Conservation (phyloP, 2,797 vertebrate genomes). For the Hephaestus fuliginosus region DNA sequence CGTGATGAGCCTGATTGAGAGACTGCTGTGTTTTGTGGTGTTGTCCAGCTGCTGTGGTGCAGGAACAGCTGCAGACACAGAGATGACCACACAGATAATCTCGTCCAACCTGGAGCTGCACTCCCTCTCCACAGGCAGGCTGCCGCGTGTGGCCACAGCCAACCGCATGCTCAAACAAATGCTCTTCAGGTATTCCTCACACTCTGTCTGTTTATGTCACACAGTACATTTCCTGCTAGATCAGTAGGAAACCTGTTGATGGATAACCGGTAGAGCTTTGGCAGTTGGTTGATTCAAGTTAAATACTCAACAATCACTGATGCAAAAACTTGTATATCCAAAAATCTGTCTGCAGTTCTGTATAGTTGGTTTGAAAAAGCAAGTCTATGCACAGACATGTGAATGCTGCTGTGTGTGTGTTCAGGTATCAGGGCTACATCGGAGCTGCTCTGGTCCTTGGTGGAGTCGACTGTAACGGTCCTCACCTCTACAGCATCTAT, state of each 20-base stretch:
- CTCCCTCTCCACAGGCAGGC: constrained; percentile 93
- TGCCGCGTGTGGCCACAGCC: constrained; percentile 93
- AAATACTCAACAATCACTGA: not conserved
- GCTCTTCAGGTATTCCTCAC: constrained; percentile 92
- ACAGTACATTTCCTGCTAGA: not conserved
- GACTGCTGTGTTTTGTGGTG: constrained; percentile 6
- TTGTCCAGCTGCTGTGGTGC: constrained; percentile 93
- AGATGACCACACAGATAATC: constrained; percentile 98
- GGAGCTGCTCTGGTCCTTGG: constrained; percentile 95
- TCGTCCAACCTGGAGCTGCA: constrained; percentile 98
- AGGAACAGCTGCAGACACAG: constrained; percentile 97
- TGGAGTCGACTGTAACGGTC: constrained; percentile 93
- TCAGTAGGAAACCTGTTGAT: not conserved
- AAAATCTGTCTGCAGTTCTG: no score
- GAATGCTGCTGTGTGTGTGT: constrained; percentile 1
- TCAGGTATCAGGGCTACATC: constrained; percentile 98
- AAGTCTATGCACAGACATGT: not conserved
- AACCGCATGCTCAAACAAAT: constrained; percentile 99
- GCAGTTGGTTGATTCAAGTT: not conserved
- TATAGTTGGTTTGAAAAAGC: not conserved
- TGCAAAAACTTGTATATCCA: not conserved
- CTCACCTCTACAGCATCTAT: constrained; percentile 98
- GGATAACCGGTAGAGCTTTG: not conserved
- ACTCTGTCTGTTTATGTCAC: no score
- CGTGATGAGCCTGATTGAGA: not conserved